Evolutionary conservation across 2,888 invertebrate species (phyloP), one percentile per base, ranked within the genome.

Genomic region (Orthosia gracilis): DNA sequence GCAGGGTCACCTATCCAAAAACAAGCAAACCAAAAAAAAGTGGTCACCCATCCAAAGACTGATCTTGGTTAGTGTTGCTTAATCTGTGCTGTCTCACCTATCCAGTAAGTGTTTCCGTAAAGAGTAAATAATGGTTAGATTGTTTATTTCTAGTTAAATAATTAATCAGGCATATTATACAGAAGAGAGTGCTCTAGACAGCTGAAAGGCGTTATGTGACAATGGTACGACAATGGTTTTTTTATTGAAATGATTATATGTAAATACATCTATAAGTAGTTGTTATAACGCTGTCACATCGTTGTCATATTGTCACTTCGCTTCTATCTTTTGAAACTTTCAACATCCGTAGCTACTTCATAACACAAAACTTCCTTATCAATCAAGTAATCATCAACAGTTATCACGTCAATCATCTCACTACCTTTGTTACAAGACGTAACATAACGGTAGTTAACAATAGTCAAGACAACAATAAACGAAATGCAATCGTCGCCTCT

Each of bases 351-450:
- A 13, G 9, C 2, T 12, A 12, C 9, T 59, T 40, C n/a, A 2
- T n/a, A 13, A 40, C 40, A 52, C 9, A 45, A 59, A 73, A 23
- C 31, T 49, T 18, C 1, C 9, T 47, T 61, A 54, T 17, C 18
- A 54, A 74, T 61, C 12, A 74, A 74, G 21, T 21, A 17, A 3
- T 40, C 23, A 63, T 15, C 2, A 17, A 73, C 49, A 55, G 76
- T 49, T 75, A 75, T 17, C 9, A 26, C 18, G 17, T n/a, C 15
- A 40, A 74, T 59, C 45, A 50, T 21, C 11, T 62, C 26, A 40
- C 12, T 55, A 63, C 7, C n/a, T 50, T 57, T 21, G 4, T 13
- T n/a, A 9, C 21, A 26, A 45, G 26, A 45, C 9, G 26, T 73
- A 73, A 31, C 21, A 9, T 73, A 72, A 52, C 50, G 58, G 45